Percentiles rank a stretch among this genome's conserved stretches.
phyloP scores from a whole-genome alignment of 37 sponge, comb jelly and placozoan species.

The Halichondria panicea region DNA sequence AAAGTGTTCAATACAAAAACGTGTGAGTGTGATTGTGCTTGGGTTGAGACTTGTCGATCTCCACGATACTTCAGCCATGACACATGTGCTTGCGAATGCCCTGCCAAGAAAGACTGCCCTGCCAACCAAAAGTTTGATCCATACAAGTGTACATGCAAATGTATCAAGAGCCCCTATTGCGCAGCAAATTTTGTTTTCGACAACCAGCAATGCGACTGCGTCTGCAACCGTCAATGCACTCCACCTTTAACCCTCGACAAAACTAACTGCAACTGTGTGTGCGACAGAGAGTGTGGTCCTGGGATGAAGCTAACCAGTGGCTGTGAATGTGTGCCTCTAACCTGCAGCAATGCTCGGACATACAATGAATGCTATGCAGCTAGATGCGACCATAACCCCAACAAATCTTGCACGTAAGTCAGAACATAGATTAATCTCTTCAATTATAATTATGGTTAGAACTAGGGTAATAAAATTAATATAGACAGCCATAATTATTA shows the following conservation, averaged over 20 bases:
- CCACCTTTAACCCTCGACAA: background rate
- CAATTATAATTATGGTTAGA: too few relatives aligned
- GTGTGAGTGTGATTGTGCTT: conserved; percentile 12
- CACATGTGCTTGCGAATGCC: conserved; percentile 28
- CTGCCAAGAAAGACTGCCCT: background rate
- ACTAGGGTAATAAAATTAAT: too few relatives aligned
- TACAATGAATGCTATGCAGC: too few relatives aligned
- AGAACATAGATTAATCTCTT: too few relatives aligned
- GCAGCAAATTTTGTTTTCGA: background rate
- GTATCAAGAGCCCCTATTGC: background rate
- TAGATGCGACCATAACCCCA: too few relatives aligned
- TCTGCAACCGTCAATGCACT: background rate
- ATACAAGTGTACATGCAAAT: background rate
- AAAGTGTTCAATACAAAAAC: conserved; percentile 8
- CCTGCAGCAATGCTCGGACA: too few relatives aligned
- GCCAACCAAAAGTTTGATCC: background rate
- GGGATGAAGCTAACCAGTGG: too few relatives aligned
- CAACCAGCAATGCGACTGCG: background rate
- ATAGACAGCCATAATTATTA: background rate
- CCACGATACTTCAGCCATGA: background rate
- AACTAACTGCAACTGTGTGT: too few relatives aligned
- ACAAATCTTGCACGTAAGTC: too few relatives aligned
- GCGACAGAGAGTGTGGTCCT: too few relatives aligned
- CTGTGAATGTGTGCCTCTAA: too few relatives aligned
- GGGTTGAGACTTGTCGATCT: background rate